A percentile compares a stretch with the other conserved stretches of the same genome.
These are phyloP conservation scores for Sturnus vulgaris DNA, from an alignment of 2,113 vertebrate genomes.

Conservation along the genomic window DNA sequence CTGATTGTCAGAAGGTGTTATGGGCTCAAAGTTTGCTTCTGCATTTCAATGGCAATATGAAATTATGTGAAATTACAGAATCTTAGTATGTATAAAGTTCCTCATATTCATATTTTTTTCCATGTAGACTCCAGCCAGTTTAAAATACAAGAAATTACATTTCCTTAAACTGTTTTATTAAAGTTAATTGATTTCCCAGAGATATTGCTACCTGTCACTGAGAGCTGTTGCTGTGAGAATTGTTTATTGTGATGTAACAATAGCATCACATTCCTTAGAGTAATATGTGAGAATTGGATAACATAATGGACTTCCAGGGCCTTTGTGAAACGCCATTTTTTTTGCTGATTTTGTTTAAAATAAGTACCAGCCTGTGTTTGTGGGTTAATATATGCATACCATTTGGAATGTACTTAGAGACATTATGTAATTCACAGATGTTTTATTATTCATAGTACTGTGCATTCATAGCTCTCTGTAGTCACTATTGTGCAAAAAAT, in stretches of 20 bases:
- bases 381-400: slow-evolving; percentile 61
- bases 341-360: slow-evolving; percentile 48
- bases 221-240: neutral
- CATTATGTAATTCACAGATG: slow-evolving; percentile 67
- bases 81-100: neutral
- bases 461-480: slow-evolving; percentile 62
- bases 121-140: neutral
- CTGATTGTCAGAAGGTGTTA: neutral
- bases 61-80: neutral
- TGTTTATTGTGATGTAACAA: neutral
- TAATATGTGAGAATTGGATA: neutral
- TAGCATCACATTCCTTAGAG: neutral
- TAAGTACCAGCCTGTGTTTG: slow-evolving; percentile 49
- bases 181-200: neutral
- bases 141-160: neutral
- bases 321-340: slow-evolving; percentile 1
- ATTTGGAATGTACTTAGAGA: slow-evolving; percentile 47
- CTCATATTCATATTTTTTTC: neutral
- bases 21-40: neutral
- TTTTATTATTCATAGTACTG: slow-evolving; percentile 58
- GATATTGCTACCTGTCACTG: neutral
- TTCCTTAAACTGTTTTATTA: neutral
- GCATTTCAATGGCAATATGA: neutral
- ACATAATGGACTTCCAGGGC: neutral
- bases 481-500: slow-evolving; percentile 59